Base-by-base conservation (phyloP, 2,797 vertebrate species). In the Enteromius fasciolatus region DNA sequence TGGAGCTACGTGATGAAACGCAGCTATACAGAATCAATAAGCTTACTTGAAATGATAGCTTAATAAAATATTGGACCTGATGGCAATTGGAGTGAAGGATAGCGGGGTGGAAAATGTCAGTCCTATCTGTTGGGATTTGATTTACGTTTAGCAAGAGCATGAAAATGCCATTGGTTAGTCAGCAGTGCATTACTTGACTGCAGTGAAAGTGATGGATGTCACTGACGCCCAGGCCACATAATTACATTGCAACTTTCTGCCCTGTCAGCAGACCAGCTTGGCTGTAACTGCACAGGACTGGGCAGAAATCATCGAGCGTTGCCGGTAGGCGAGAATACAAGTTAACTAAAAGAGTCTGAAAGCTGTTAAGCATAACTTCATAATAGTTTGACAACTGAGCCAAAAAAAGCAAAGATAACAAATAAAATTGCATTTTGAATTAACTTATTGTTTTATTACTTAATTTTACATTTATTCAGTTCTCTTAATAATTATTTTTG, bases 181-280 rank as follows among this genome's bases (percentile, higher is more conserved):
- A 92, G 91, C 89, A 89, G 86, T 88, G 90, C 89, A 90, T 91
- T 89, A 89, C 87, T 64, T 87, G 82, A 88, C 89, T 89, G 86
- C 89, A 87, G 82, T 36, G 44, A 84, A 88, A 89, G 89, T 94
- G 94, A 95, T 94, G 89, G 92, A 95, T 95, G 89, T 85, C 84
- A 87, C 86, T 84, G 85, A 89, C 88, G 89, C 87, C 91, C 85
- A 8, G 67, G 90, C 87, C 89, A 89, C 89, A 91, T 94, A 93
- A 95, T 95, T 95, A 92, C 91, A 92, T 91, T 90, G 90, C 90
- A 84, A 89, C 86, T 91, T 94, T 93, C 89, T 92, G 93, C 94
- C 52, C 77, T 8, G 90, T 95, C 94, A 95, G 94, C 94, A 94
- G 82, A 82, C 90, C 84, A 84, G 59, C 85, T 87, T 89, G 88